Percentiles rank a stretch among this genome's conserved stretches.
phyloP scores from a whole-genome alignment of 2,888 invertebrate genomes.

The Hirtodrosophila alboralis region DNA sequence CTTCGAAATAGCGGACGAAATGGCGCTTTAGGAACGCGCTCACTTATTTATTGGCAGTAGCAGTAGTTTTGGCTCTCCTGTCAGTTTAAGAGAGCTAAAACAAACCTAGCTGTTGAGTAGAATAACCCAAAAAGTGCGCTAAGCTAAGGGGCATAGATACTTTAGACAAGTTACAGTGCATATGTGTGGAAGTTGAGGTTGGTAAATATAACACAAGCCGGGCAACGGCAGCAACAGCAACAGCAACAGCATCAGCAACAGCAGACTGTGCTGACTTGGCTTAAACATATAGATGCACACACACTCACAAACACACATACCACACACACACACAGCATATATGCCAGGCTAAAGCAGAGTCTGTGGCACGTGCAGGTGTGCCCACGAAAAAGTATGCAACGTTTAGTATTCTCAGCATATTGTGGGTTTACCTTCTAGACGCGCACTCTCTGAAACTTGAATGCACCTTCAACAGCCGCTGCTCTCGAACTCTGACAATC shows the following conservation, averaged over 20 bases:
- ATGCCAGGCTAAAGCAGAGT: slow-evolving; percentile 5
- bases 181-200: slow-evolving; percentile 36
- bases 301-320: no score
- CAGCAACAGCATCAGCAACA: slow-evolving; percentile 28
- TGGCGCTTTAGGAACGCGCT: slow-evolving; percentile 42
- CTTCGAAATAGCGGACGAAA: slow-evolving; percentile 32
- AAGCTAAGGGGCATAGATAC: slow-evolving; percentile 38
- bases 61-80: slow-evolving; percentile 19
- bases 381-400: slow-evolving; percentile 53
- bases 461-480: slow-evolving; percentile 56
- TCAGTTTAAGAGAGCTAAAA: slow-evolving; percentile 43
- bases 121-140: slow-evolving; percentile 31
- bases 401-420: slow-evolving; percentile 50
- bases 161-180: slow-evolving; percentile 37
- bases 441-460: slow-evolving; percentile 56
- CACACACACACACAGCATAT: no score
- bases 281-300: slow-evolving; percentile 15
- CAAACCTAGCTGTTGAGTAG: slow-evolving; percentile 36
- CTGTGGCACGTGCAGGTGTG: slow-evolving; percentile 38
- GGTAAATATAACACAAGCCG: slow-evolving; percentile 36
- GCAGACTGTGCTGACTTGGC: slow-evolving; percentile 42
- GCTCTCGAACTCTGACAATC: slow-evolving; percentile 76
- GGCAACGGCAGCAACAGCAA: slow-evolving; percentile 20
- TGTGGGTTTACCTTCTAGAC: slow-evolving; percentile 57
- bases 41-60: not conserved